These are phyloP conservation scores for Beroe forskalii DNA, from an alignment of 37 sponge, comb jelly and placozoan genomes.

Conservation along the genomic window DNA sequence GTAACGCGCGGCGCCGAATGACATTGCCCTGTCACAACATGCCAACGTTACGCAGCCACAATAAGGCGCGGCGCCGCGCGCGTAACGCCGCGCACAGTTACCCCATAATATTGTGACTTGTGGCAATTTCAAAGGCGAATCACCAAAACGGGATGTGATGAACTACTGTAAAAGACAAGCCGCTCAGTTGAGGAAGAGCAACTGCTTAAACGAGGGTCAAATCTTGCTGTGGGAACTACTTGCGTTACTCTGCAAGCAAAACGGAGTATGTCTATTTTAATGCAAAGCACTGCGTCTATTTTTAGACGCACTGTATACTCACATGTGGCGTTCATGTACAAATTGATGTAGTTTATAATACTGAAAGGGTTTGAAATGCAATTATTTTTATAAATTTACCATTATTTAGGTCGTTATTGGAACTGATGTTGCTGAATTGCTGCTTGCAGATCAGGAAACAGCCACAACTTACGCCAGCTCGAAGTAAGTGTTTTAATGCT, in stretches of 20 bases:
- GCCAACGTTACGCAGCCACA: slow-evolving; percentile 1
- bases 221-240: slow-evolving; percentile 41
- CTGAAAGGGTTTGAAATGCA: too few species aligned
- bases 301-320: background rate
- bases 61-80: slow-evolving; percentile 4
- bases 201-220: background rate
- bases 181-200: background rate
- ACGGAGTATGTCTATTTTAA: too few species aligned
- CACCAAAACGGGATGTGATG: slow-evolving; percentile 58
- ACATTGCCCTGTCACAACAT: background rate
- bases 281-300: background rate
- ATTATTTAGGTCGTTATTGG: slow-evolving; percentile 51
- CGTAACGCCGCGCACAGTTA: too few species aligned
- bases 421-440: slow-evolving; percentile 34
- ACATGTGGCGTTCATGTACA: background rate
- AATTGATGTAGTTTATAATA: too few species aligned
- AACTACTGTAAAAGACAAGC: slow-evolving; percentile 56
- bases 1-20: slow-evolving; percentile 41
- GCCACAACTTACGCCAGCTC: slow-evolving; percentile 13
- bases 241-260: slow-evolving; percentile 47
- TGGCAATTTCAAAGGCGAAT: slow-evolving; percentile 26
- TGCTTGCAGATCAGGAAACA: slow-evolving; percentile 23
- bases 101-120: too few species aligned
- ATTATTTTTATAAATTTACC: too few species aligned
- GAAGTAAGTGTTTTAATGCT: too few species aligned